Evolutionary conservation across 2,797 vertebrate genomes (phyloP).

Genomic region (Melopsittacus undulatus): DNA sequence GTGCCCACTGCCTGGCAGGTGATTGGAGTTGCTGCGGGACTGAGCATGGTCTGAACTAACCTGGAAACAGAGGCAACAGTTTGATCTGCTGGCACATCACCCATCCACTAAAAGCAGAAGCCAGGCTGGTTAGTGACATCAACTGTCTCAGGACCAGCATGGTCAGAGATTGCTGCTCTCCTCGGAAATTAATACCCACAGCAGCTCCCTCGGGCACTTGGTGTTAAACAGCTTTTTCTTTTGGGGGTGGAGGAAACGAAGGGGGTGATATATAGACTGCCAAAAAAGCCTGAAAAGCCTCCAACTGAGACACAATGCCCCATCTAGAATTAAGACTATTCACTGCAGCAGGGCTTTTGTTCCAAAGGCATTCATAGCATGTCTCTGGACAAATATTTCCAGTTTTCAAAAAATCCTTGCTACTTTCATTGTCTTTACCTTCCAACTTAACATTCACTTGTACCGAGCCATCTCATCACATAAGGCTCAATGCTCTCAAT

Average conservation of each 20-base stretch:
- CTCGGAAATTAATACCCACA: fast-evolving
- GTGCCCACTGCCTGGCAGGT: fast-evolving
- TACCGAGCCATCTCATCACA: not conserved
- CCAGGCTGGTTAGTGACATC: not conserved
- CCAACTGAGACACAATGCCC: not conserved
- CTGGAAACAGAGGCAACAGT: not conserved
- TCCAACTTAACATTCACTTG: not conserved
- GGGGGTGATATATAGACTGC: not conserved
- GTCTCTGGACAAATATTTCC: not conserved
- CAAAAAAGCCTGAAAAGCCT: not conserved
- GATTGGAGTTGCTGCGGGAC: not conserved
- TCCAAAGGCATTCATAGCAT: not conserved
- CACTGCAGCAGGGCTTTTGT: not conserved
- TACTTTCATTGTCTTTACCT: not conserved
- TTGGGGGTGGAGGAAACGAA: not conserved
- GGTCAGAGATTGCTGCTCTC: not conserved
- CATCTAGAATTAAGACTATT: not conserved
- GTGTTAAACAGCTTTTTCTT: not conserved
- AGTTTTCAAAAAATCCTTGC: not conserved
- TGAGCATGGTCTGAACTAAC: fast-evolving
- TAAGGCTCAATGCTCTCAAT: not conserved
- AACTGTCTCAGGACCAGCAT: fast-evolving
- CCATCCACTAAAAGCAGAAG: fast-evolving
- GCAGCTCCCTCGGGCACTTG: not conserved
- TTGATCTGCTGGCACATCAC: fast-evolving